phyloP scores from a whole-genome alignment of 2,797 vertebrate genomes.

The Epinephelus coioides region DNA sequence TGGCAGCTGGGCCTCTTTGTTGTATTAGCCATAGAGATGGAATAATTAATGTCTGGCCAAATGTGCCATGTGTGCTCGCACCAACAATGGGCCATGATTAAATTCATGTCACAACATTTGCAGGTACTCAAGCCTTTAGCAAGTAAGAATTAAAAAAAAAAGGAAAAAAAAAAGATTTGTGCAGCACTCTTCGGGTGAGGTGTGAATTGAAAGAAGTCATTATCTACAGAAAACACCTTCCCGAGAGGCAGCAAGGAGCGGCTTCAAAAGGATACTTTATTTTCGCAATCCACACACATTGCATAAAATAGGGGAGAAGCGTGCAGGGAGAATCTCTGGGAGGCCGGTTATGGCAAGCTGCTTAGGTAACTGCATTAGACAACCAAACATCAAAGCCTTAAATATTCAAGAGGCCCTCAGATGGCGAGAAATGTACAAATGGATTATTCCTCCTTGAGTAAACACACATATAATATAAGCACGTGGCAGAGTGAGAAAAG shows the following conservation, averaged over 20 bases:
- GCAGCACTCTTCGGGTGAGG: constrained; percentile 51
- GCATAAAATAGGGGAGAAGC: constrained; percentile 38
- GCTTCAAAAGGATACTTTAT: constrained; percentile 77
- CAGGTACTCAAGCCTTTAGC: constrained; percentile 49
- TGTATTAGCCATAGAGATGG: constrained; percentile 33
- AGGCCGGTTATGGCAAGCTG: constrained; percentile 72
- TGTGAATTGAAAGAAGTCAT: constrained; percentile 76
- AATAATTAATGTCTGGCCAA: constrained; percentile 62
- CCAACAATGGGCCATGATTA: constrained; percentile 31
- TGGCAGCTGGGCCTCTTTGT: constrained; percentile 48
- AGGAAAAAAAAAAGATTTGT: constrained; percentile 18
- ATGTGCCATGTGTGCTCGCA: constrained; percentile 29
- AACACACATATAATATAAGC: constrained; percentile 54
- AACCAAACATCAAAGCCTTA: constrained; percentile 77
- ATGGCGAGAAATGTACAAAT: constrained; percentile 68
- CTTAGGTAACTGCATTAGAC: constrained; percentile 75
- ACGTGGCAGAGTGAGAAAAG: constrained; percentile 9
- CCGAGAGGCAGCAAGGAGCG: constrained; percentile 54
- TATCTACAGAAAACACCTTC: constrained; percentile 81
- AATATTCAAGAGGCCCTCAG: constrained; percentile 67
- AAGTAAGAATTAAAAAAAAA: constrained; percentile 23
- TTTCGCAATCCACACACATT: constrained; percentile 67
- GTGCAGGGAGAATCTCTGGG: constrained; percentile 54
- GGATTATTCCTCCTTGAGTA: constrained; percentile 72
- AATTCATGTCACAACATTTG: constrained; percentile 49